phyloP scores from a whole-genome alignment of 2,113 vertebrate genomes.

The Rana temporaria region DNA sequence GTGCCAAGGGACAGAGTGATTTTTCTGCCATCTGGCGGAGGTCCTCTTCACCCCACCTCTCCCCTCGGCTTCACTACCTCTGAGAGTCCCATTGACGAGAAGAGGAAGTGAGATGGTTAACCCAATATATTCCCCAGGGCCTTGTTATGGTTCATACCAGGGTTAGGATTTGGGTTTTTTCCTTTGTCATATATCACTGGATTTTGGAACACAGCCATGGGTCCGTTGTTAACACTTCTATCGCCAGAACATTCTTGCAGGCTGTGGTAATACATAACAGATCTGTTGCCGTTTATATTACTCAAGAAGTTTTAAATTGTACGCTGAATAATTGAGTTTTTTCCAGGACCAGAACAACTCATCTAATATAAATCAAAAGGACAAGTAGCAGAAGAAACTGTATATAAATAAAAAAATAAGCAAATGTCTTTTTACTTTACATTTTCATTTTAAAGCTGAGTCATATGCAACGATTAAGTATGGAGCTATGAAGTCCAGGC shows the following conservation, averaged over 20 bases:
- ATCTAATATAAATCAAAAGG: too few relatives aligned
- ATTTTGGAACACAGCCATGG: neutral
- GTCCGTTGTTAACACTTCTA: slow-evolving; percentile 2
- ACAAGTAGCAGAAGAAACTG: too few relatives aligned
- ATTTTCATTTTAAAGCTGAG: too few relatives aligned
- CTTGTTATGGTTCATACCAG: slow-evolving; percentile 48
- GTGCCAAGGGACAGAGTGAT: slow-evolving; percentile 56
- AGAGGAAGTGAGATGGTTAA: slow-evolving; percentile 52
- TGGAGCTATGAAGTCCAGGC: too few relatives aligned
- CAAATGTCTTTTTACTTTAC: too few relatives aligned
- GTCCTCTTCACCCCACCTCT: slow-evolving; percentile 43
- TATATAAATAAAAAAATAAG: too few relatives aligned
- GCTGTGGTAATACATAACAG: neutral
- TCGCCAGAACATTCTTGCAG: neutral
- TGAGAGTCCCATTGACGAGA: slow-evolving; percentile 51
- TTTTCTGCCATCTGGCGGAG: slow-evolving; percentile 50
- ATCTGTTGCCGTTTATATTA: neutral
- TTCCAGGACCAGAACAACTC: too few relatives aligned
- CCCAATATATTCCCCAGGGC: slow-evolving; percentile 37
- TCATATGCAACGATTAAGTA: too few relatives aligned
- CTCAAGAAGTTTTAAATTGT: too few relatives aligned
- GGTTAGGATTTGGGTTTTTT: slow-evolving; percentile 40
- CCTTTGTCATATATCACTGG: slow-evolving; percentile 35
- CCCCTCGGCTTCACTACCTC: slow-evolving; percentile 31
- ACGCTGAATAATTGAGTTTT: too few relatives aligned